Evolutionary conservation across 2,888 invertebrate species (phyloP).

Genomic region (Pristionchus maxplancki): DNA sequence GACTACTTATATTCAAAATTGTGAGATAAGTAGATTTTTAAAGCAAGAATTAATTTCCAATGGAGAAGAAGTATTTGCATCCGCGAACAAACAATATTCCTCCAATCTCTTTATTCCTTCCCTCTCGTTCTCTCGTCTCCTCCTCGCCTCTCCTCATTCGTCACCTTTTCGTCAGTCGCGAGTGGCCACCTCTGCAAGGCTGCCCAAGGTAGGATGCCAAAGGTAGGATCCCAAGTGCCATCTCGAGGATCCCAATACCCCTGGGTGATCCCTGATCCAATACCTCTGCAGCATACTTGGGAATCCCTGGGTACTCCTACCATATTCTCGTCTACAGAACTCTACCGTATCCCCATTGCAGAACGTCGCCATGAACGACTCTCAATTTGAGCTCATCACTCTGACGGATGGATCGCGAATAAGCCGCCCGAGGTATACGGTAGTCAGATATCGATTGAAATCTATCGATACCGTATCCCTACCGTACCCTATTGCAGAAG

Average conservation of each 20-base stretch:
- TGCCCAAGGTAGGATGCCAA: not conserved
- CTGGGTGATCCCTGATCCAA: not conserved
- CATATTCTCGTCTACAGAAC: no score
- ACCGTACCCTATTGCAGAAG: not conserved
- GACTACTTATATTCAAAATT: no score
- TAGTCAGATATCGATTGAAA: not conserved
- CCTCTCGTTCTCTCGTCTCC: not conserved
- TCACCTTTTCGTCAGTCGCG: not conserved
- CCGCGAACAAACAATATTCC: no score
- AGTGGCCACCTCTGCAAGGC: not conserved
- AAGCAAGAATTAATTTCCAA: no score
- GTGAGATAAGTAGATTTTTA: no score
- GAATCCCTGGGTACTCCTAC: not conserved
- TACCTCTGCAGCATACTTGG: no score
- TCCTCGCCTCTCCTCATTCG: not conserved
- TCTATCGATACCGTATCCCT: not conserved
- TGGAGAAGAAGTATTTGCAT: no score
- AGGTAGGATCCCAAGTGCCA: not conserved
- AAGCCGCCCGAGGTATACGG: not conserved
- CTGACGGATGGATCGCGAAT: not conserved
- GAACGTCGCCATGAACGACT: not conserved
- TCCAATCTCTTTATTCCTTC: not conserved
- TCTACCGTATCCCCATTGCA: not conserved
- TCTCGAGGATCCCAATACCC: not conserved
- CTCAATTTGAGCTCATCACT: not conserved